These are phyloP conservation scores for Coptodon rendalli DNA, from an alignment of 2,113 vertebrate genomes.

Conservation along the genomic window DNA sequence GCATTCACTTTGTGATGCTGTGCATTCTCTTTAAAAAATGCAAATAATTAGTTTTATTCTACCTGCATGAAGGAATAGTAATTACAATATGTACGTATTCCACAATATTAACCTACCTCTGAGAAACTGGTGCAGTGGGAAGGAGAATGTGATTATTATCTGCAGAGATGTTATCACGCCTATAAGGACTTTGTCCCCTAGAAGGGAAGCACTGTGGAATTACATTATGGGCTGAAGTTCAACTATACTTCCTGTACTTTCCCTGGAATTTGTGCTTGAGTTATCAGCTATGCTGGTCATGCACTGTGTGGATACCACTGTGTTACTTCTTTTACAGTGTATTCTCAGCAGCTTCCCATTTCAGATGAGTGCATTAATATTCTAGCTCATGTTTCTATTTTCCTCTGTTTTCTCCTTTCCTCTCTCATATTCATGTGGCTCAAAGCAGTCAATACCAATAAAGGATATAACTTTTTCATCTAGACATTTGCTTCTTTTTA, in stretches of 20 bases:
- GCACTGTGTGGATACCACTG: background rate
- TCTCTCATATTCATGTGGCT: background rate
- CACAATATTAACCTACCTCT: background rate
- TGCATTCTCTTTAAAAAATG: background rate
- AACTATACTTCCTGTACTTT: background rate
- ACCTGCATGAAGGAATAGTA: background rate
- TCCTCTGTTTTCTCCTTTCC: background rate
- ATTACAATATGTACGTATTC: background rate
- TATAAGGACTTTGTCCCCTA: background rate
- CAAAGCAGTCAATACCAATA: background rate
- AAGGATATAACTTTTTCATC: background rate
- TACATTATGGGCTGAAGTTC: background rate
- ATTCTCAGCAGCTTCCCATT: background rate
- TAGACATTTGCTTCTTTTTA: background rate
- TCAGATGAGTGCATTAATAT: background rate
- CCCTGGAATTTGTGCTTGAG: background rate
- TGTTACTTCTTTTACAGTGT: background rate
- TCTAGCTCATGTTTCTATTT: background rate
- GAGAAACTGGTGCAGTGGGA: background rate
- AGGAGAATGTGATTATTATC: background rate
- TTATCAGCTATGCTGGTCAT: background rate
- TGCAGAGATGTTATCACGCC: background rate
- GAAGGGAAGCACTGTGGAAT: background rate
- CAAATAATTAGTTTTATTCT: background rate
- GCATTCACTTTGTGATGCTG: background rate